Conservation (phyloP, 2,888 invertebrate genomes). For the Drosophila pegasa region DNA sequence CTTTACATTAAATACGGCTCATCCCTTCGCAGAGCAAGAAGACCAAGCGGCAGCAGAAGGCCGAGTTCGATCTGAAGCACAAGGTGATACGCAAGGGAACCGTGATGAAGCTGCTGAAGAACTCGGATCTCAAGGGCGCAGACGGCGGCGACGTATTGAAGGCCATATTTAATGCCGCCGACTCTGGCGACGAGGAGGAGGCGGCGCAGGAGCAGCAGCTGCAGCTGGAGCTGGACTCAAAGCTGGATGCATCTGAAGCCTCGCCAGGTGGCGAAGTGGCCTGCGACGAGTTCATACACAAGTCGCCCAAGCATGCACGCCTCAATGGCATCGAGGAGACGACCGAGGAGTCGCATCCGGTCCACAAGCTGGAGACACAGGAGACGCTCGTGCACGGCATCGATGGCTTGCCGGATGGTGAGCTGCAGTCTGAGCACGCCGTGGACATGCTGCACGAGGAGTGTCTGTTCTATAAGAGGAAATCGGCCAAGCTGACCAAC, state of each 20-base stretch:
- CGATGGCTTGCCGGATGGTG: slow-evolving; percentile 13
- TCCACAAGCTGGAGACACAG: slow-evolving; percentile 50
- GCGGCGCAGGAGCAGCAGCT: too few species aligned
- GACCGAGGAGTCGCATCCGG: slow-evolving; percentile 32
- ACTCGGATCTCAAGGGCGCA: slow-evolving; percentile 84
- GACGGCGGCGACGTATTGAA: slow-evolving; percentile 83
- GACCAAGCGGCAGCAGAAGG: slow-evolving; percentile 36
- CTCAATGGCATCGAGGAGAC: slow-evolving; percentile 44
- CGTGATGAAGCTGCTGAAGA: slow-evolving; percentile 82
- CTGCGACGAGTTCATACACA: slow-evolving; percentile 52
- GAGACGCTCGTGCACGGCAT: slow-evolving; percentile 42
- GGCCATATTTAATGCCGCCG: slow-evolving; percentile 82
- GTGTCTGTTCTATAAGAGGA: slow-evolving; percentile 72
- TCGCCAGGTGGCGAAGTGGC: slow-evolving; percentile 32
- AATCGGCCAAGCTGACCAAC: slow-evolving; percentile 60
- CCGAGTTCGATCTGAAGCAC: slow-evolving; percentile 44
- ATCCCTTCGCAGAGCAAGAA: slow-evolving; percentile 44
- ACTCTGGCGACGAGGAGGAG: slow-evolving; percentile 67
- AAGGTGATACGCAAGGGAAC: slow-evolving; percentile 70
- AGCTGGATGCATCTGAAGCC: neutral
- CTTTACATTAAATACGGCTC: neutral
- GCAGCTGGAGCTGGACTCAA: slow-evolving; percentile 32
- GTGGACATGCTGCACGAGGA: slow-evolving; percentile 81
- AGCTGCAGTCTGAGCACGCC: slow-evolving; percentile 57
- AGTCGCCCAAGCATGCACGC: slow-evolving; percentile 39